Evolutionary conservation across 2,888 invertebrate species (phyloP), one percentile per base, ranked within the genome.

Genomic region (Callinectes sapidus): DNA sequence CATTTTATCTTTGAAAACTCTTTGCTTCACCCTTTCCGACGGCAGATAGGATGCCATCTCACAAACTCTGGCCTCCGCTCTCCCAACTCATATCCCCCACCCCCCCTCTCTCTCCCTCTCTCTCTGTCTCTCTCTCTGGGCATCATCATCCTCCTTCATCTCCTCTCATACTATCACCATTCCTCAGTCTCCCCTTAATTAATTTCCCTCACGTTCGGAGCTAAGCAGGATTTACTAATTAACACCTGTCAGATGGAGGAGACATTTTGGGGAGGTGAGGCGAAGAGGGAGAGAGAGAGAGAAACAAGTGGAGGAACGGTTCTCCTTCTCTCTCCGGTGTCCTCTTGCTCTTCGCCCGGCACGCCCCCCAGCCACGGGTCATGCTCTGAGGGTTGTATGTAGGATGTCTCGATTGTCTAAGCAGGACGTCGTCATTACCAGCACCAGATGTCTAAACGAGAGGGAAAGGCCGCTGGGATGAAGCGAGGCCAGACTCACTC

Each of bases 391-490:
- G 71, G 81, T 71, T n/a, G 71, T 28, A 28, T 71, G 71, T 81
- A 81, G 81, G 81, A 81, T 81, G 81, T 35, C 81, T 81, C 23
- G 81, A 81, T 81, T 81, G 81, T 81, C 81, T 81, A 35, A 81
- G 35, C 81, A 81, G 81, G 81, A 81, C 81, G 81, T 35, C 81
- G 81, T 35, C 81, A 81, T 81, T 81, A 35, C 81, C 81, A 81
- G 35, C 81, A 35, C 81, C 81, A 81, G 81, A 32, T 81, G 81
- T 81, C 81, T 81, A 81, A 81, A 81, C 81, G 81, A 81, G 81
- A 81, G 32, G 81, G 32, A 81, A 35, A 81, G 81, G 35, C 35
- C 32, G 81, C 32, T 28, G 23, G n/a, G 71, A 5, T 81, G 8
- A 32, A 35, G 32, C 81, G 35, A 28, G 81, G 81, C 48, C 48